Percentiles rank a stretch among this genome's conserved stretches.
Evolutionary conservation across 2,888 invertebrate genomes (phyloP).

Genomic region (Ophion slaviceki): DNA sequence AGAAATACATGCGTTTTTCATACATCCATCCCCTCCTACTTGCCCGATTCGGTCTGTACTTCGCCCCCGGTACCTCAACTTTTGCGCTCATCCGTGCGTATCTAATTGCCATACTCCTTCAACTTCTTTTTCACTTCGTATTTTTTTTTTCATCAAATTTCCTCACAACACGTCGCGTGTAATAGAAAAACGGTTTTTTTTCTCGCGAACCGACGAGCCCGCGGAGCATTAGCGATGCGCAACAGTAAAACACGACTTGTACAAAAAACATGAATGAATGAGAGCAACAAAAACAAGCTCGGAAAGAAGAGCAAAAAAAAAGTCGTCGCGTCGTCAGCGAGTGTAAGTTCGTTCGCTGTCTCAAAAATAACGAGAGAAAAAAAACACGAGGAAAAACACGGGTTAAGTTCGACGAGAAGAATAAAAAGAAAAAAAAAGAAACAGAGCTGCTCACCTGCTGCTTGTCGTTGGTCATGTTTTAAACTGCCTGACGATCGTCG

Average conservation of each 20-base stretch:
- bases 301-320: neutral
- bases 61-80: slow-evolving; percentile 31
- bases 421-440: slow-evolving; percentile 18
- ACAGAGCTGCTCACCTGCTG: slow-evolving; percentile 79
- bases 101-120: slow-evolving; percentile 35
- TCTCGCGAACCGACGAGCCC: neutral
- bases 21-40: too few relatives aligned
- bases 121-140: neutral
- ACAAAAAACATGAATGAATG: neutral
- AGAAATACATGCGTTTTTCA: too few relatives aligned
- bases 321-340: neutral
- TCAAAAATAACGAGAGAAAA: neutral
- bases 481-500: slow-evolving; percentile 64
- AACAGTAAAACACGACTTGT: neutral
- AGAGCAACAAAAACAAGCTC: neutral
- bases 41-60: neutral
- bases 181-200: neutral
- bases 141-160: slow-evolving; percentile 1
- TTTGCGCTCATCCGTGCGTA: slow-evolving; percentile 43
- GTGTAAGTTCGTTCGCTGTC: neutral
- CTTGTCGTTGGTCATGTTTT: slow-evolving; percentile 81
- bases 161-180: neutral
- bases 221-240: neutral
- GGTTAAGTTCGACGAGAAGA: neutral
- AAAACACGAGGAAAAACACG: neutral